phyloP scores from a whole-genome alignment of 2,113 vertebrate genomes.

The Maccullochella peelii region DNA sequence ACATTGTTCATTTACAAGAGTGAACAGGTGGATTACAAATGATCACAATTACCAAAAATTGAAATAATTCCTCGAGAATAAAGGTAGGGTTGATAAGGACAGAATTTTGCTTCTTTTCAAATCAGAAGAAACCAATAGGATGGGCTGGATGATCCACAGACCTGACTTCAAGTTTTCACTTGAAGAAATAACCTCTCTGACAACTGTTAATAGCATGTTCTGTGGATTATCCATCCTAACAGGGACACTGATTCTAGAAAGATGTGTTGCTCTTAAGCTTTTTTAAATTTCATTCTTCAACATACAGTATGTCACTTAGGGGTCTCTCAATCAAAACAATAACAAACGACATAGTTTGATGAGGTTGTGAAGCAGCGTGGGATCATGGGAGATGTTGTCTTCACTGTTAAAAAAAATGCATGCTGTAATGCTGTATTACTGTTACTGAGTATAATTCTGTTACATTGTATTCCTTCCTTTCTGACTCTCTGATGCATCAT shows the following conservation, averaged over 20 bases:
- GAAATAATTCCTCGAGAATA: background rate
- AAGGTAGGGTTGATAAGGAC: background rate
- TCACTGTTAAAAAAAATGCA: too few relatives aligned
- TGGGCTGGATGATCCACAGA: background rate
- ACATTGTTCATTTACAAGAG: background rate
- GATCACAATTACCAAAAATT: background rate
- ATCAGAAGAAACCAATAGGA: background rate
- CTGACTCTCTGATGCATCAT: too few relatives aligned
- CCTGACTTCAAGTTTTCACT: background rate
- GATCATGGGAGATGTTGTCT: too few relatives aligned
- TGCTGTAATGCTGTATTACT: too few relatives aligned
- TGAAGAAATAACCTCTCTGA: background rate
- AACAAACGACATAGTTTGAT: too few relatives aligned
- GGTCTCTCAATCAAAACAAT: too few relatives aligned
- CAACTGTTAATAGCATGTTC: background rate
- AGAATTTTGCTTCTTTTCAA: background rate
- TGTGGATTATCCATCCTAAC: background rate
- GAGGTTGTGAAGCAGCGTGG: too few relatives aligned
- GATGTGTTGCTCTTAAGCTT: background rate
- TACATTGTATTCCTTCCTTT: too few relatives aligned
- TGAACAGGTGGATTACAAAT: slow-evolving; percentile 13
- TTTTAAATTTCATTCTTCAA: too few relatives aligned
- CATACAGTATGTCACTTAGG: too few relatives aligned
- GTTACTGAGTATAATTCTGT: too few relatives aligned
- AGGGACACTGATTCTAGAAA: background rate